Percentiles rank a stretch among this genome's conserved stretches.
phyloP scores from a whole-genome alignment of 53 echinoderm and acorn worm genomes.

The Stichopus horrens region DNA sequence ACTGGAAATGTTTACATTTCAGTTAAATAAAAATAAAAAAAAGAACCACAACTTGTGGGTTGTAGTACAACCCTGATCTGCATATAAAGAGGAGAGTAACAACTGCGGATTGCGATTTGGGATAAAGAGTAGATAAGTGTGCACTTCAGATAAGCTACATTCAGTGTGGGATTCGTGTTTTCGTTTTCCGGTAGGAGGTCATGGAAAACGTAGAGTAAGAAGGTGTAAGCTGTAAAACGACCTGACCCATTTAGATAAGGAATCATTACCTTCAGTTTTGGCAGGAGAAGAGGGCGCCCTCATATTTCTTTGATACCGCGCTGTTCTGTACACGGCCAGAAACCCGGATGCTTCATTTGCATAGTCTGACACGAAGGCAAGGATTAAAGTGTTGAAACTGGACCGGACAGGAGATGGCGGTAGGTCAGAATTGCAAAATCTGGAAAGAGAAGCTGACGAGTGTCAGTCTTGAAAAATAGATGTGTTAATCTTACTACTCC shows the following conservation, averaged over 20 bases:
- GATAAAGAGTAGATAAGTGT: no score
- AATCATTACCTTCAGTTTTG: neutral
- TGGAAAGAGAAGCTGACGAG: neutral
- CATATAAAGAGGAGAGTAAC: no score
- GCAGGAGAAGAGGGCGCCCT: neutral
- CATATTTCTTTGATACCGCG: neutral
- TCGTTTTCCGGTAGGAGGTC: neutral
- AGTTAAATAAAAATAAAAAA: no score
- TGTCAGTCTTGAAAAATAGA: neutral
- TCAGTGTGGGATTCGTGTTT: no score
- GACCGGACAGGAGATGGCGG: slow-evolving; percentile 69
- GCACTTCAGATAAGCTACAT: no score
- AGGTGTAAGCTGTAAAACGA: neutral
- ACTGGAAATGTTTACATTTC: no score
- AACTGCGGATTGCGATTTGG: no score
- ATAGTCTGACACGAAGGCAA: slow-evolving; percentile 69
- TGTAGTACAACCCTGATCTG: no score
- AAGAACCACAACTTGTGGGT: no score
- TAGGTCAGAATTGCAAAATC: slow-evolving; percentile 62
- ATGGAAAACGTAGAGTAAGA: neutral
- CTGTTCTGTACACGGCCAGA: slow-evolving; percentile 64
- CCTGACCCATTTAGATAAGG: neutral
- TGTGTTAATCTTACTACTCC: neutral
- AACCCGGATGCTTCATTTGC: slow-evolving; percentile 67
- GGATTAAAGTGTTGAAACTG: slow-evolving; percentile 74